Conservation (phyloP, 2,888 invertebrate species). For the Tenthredo scrophulariae region DNA sequence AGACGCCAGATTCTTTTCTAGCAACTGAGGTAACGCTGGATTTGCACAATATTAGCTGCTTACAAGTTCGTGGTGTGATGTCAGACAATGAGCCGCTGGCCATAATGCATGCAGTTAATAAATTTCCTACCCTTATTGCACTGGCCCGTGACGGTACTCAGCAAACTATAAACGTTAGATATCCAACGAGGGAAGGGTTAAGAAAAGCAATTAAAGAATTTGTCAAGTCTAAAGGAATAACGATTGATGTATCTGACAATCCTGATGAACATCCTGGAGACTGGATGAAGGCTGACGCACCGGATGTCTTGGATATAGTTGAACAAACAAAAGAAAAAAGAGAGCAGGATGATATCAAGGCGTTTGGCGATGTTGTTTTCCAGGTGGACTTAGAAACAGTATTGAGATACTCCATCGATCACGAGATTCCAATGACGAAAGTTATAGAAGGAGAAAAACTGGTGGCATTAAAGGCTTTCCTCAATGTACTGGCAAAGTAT, state of each 20-base stretch:
- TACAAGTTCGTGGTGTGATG: constrained; percentile 82
- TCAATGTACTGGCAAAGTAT: constrained; percentile 86
- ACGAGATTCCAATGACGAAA: constrained; percentile 89
- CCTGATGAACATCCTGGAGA: constrained; percentile 67
- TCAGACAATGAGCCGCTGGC: constrained; percentile 81
- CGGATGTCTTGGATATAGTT: constrained; percentile 67
- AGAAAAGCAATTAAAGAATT: constrained; percentile 80
- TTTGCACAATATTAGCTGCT: constrained; percentile 80
- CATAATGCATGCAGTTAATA: constrained; percentile 77
- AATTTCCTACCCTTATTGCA: constrained; percentile 81
- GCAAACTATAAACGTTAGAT: constrained; percentile 77
- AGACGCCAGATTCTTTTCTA: constrained; percentile 81
- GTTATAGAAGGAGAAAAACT: constrained; percentile 86
- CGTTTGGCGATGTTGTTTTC: constrained; percentile 84
- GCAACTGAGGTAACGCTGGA: constrained; percentile 86
- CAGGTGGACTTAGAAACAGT: constrained; percentile 94
- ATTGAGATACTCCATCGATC: constrained; percentile 89
- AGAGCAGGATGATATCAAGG: constrained; percentile 73
- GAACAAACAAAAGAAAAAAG: constrained; percentile 69
- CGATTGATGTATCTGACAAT: constrained; percentile 53
- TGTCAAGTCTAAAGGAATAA: constrained; percentile 73
- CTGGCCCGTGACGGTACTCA: constrained; percentile 77
- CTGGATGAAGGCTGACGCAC: constrained; percentile 77
- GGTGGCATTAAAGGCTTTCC: constrained; percentile 86
- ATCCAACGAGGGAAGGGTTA: constrained; percentile 78